phyloP scores from a whole-genome alignment of 2,888 invertebrate species.

The Cerceris ruficornis region DNA sequence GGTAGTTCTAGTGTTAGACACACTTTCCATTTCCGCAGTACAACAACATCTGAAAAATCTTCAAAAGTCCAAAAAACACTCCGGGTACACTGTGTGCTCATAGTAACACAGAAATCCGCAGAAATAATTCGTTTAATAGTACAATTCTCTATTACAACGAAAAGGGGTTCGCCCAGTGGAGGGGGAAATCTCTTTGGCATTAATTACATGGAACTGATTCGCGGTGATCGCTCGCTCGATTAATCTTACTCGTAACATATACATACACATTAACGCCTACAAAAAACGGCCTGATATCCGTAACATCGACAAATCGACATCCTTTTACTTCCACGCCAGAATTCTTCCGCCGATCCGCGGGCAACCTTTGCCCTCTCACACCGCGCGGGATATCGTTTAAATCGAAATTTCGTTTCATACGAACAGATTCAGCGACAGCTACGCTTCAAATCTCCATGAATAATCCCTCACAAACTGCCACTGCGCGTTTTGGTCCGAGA shows the following conservation, averaged over 20 bases:
- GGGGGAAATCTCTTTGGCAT: constrained; percentile 65
- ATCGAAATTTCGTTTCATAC: constrained; percentile 6
- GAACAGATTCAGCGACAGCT: constrained; percentile 21
- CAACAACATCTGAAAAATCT: background rate
- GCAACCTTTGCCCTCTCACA: background rate
- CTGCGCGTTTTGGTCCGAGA: constrained; percentile 64
- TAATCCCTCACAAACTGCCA: constrained; percentile 42
- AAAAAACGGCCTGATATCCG: constrained; percentile 28
- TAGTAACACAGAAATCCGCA: constrained; percentile 12
- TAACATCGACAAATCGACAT: constrained; percentile 45
- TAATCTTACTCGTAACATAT: background rate
- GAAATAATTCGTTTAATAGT: constrained; percentile 44
- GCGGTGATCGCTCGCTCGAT: constrained; percentile 44
- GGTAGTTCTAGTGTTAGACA: no score
- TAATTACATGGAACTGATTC: constrained; percentile 66
- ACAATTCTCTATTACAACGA: constrained; percentile 19
- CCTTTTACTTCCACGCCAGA: constrained; percentile 18
- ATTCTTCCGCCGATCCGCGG: constrained; percentile 17
- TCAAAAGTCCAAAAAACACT: no score
- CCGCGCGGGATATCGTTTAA: background rate
- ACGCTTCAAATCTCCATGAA: constrained; percentile 16
- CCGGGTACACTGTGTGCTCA: no score
- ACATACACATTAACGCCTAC: constrained; percentile 49
- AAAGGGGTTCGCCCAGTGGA: no score
- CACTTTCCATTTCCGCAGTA: no score